Evolutionary conservation across 2,888 invertebrate genomes (phyloP).

Genomic region (Orchesella flavescens): DNA sequence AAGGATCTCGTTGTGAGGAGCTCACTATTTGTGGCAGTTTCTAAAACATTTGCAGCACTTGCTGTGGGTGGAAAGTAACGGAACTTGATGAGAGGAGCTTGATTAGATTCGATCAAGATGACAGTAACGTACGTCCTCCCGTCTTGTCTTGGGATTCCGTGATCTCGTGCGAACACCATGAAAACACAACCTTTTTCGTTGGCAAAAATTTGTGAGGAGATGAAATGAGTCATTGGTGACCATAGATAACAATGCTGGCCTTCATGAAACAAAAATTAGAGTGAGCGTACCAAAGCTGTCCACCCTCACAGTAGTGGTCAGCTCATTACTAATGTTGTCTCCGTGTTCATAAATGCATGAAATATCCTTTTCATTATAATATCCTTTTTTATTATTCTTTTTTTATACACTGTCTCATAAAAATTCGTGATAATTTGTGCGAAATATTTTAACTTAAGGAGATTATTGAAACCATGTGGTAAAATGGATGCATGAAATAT

Average conservation of each 20-base stretch:
- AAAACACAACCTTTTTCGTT: slow-evolving; percentile 94
- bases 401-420: too few relatives aligned
- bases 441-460: too few relatives aligned
- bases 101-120: slow-evolving; percentile 92
- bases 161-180: slow-evolving; percentile 93
- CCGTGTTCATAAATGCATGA: too few relatives aligned
- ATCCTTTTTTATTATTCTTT: too few relatives aligned
- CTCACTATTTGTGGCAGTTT: slow-evolving; percentile 92
- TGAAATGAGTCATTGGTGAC: too few relatives aligned
- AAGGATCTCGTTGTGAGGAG: slow-evolving; percentile 87
- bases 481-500: too few relatives aligned
- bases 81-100: slow-evolving; percentile 92
- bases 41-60: slow-evolving; percentile 92
- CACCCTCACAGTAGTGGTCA: slow-evolving; percentile 2
- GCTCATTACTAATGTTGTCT: not conserved
- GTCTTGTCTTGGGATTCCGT: slow-evolving; percentile 91
- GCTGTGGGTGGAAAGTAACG: slow-evolving; percentile 88
- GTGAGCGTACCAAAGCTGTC: not conserved
- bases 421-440: too few relatives aligned
- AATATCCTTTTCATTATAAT: too few relatives aligned
- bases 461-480: too few relatives aligned
- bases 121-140: slow-evolving; percentile 95
- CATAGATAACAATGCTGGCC: too few relatives aligned
- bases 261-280: too few relatives aligned
- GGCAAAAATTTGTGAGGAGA: slow-evolving; percentile 75